Evolutionary conservation across 2,113 vertebrate species (phyloP).

Genomic region (Tylochromis polylepis): DNA sequence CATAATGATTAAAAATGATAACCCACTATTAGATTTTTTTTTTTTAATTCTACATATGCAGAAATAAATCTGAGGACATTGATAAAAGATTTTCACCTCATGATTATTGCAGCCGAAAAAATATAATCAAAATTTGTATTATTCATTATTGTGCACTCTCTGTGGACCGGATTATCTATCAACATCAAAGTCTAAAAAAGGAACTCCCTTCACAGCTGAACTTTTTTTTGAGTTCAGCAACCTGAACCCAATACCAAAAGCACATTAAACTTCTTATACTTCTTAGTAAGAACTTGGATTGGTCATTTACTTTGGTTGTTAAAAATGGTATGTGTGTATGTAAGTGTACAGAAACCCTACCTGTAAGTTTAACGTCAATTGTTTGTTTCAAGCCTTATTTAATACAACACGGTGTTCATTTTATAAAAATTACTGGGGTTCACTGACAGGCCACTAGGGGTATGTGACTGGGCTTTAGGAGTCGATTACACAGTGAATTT

Average conservation of each 20-base stretch:
- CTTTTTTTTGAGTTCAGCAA: not conserved
- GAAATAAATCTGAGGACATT: too few relatives aligned
- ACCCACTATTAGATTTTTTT: too few relatives aligned
- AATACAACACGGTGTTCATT: not conserved
- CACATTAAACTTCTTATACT: not conserved
- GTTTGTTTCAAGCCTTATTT: not conserved
- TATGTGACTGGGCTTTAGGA: not conserved
- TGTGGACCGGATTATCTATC: not conserved
- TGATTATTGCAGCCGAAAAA: not conserved
- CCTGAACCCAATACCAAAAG: not conserved
- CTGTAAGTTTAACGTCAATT: not conserved
- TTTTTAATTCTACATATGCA: too few relatives aligned
- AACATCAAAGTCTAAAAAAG: not conserved
- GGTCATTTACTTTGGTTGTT: not conserved
- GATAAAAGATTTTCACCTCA: too few relatives aligned
- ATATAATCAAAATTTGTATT: not conserved
- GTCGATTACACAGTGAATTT: not conserved
- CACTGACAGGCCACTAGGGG: fast-evolving
- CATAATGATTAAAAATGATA: too few relatives aligned
- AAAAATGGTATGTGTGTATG: not conserved
- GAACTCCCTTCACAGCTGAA: too few relatives aligned
- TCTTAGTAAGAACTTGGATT: fast-evolving
- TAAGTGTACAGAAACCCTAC: not conserved
- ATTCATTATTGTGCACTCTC: not conserved
- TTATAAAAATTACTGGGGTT: not conserved